Base-by-base conservation (phyloP, 2,797 vertebrate species). In the Naso thynnoides region DNA sequence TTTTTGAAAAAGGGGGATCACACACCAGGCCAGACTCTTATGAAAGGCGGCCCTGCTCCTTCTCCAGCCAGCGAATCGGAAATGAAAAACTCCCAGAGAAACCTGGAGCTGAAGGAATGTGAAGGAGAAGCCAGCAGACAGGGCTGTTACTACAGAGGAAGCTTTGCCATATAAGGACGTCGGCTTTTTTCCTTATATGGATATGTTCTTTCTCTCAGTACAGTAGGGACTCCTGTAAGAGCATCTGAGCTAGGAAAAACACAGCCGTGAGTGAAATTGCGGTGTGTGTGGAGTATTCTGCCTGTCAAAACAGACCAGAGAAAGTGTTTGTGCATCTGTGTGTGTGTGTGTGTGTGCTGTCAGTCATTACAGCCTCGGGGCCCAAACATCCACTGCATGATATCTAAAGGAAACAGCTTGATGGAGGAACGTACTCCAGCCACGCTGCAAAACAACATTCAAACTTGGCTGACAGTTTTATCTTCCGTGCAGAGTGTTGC, bases 21-120 rank as follows among this genome's bases (percentile, higher is more conserved):
- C 96, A 96, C 96, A 96, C 83, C 95, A 94, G 95, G 94, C 95
- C 93, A 95, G 94, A 95, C 84, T 87, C 94, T 96, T 96, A 95
- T 96, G 95, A 97, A 96, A 97, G 94, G 94, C 94, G 92, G 90
- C 88, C 89, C 94, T 93, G 94, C 94, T 94, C 82, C 91, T 93
- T 94, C 95, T 95, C 94, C 93, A 95, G 95, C 94, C 96, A 94
- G 96, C 93, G 92, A 95, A 97, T 95, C 94, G 96, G 97, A 98
- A 98, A 97, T 98, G 96, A 96, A 96, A 96, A 94, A 93, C 94
- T 98, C 95, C 92, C 94, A 95, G 94, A 95, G 96, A 96, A 96
- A 92, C 88, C 88, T 86, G 86, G 86, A 93, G 90, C 76, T 92
- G 95, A 6, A 97, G 94, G 97, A 98, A 97, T 98, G 97, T 82